phyloP scores from a whole-genome alignment of 1,140 invertebrate species.

The Harlomillsia oculata region DNA sequence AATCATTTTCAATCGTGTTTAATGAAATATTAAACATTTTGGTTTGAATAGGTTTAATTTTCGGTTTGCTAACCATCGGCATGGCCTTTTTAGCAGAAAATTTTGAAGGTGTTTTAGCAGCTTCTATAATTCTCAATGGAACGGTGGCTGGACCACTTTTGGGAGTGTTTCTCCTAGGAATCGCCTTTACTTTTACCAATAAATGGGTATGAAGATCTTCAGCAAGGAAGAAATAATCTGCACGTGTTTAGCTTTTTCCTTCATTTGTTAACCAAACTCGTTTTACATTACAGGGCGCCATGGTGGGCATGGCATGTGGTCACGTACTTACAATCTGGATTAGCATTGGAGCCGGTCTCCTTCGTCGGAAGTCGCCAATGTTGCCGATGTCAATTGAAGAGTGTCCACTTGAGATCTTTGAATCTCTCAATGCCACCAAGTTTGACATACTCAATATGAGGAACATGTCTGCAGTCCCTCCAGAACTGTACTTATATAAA shows the following conservation, averaged over 20 bases:
- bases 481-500: neutral
- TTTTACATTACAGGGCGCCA: slow-evolving; percentile 23
- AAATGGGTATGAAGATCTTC: slow-evolving; percentile 23
- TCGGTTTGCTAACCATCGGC: slow-evolving; percentile 19
- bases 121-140: slow-evolving; percentile 31
- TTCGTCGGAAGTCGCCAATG: slow-evolving; percentile 14
- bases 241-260: neutral
- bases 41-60: slow-evolving; percentile 19
- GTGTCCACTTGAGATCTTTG: no score
- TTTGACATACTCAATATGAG: no score
- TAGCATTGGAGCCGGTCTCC: slow-evolving; percentile 21
- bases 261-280: neutral
- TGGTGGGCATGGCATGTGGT: slow-evolving; percentile 28
- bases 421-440: no score
- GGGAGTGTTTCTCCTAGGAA: slow-evolving; percentile 30
- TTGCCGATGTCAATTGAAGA: slow-evolving; percentile 24
- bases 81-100: slow-evolving; percentile 28
- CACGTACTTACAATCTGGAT: slow-evolving; percentile 31
- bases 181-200: slow-evolving; percentile 31
- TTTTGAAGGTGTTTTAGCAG: slow-evolving; percentile 24
- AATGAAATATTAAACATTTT: neutral
- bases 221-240: neutral
- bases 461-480: no score
- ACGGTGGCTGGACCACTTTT: slow-evolving; percentile 32
- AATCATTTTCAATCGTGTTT: neutral